Percentiles rank a stretch among this genome's conserved stretches.
Evolutionary conservation across 1,140 invertebrate species (phyloP).

Genomic region (Megathymus violae): DNA sequence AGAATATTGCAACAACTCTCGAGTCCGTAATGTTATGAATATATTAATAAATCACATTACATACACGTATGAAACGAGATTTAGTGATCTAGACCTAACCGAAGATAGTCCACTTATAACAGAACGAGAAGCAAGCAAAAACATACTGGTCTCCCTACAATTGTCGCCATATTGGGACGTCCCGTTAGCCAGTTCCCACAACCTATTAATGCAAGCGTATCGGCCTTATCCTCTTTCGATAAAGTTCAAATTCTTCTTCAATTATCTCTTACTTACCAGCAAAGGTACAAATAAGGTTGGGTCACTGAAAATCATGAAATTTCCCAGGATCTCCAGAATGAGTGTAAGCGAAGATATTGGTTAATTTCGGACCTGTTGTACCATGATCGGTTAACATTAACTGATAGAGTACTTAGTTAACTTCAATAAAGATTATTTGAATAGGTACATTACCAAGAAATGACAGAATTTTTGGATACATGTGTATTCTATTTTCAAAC

Average conservation of each 20-base stretch:
- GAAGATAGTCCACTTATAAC: slow-evolving; percentile 3
- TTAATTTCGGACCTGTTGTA: too few species aligned
- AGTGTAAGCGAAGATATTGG: too few species aligned
- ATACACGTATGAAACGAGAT: not conserved
- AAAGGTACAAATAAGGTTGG: too few species aligned
- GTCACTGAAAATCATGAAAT: not conserved
- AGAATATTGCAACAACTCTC: too few species aligned
- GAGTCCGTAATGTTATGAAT: too few species aligned
- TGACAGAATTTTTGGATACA: too few species aligned
- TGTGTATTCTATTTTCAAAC: too few species aligned
- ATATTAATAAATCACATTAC: not conserved
- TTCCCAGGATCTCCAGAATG: too few species aligned
- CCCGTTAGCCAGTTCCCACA: slow-evolving; percentile 43
- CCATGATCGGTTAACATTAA: too few species aligned
- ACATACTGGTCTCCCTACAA: slow-evolving; percentile 37
- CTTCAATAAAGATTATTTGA: too few species aligned
- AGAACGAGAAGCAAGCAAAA: slow-evolving; percentile 10
- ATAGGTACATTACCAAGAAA: too few species aligned
- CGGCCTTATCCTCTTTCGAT: slow-evolving; percentile 25
- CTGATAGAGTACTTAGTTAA: too few species aligned
- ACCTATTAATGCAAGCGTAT: slow-evolving; percentile 1
- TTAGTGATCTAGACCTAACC: slow-evolving; percentile 1
- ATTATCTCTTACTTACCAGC: slow-evolving; percentile 5
- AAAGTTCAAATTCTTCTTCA: slow-evolving; percentile 18
- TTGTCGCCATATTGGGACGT: slow-evolving; percentile 48